These are phyloP conservation scores for Dasyprocta punctata DNA, from an alignment of 2,113 vertebrate species.

Conservation along the genomic window DNA sequence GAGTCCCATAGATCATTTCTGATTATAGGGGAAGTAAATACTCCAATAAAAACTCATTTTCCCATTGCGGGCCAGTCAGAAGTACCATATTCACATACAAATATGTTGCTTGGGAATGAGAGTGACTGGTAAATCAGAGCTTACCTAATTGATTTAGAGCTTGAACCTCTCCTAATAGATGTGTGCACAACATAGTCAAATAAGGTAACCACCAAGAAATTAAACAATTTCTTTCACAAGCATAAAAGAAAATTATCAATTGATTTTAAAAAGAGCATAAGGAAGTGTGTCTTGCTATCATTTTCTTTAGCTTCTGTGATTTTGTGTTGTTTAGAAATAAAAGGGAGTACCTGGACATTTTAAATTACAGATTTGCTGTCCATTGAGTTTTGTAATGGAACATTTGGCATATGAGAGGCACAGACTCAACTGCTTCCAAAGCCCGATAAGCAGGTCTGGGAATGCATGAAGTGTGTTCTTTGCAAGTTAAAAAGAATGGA, in stretches of 20 bases:
- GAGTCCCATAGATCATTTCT: neutral
- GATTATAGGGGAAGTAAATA: neutral
- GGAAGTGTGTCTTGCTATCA: neutral
- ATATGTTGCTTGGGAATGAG: neutral
- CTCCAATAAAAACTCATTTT: neutral
- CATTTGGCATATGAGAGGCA: neutral
- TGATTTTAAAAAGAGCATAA: neutral
- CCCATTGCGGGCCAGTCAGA: neutral
- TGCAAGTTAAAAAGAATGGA: neutral
- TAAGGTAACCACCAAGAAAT: neutral
- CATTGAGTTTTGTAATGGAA: neutral
- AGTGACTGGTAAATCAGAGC: neutral
- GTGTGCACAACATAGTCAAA: neutral
- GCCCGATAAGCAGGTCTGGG: neutral
- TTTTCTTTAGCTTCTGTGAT: constrained; percentile 25
- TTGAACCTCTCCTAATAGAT: neutral
- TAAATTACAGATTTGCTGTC: neutral
- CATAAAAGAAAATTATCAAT: neutral
- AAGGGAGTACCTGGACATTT: neutral
- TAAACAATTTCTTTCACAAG: neutral
- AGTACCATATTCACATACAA: neutral
- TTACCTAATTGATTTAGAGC: neutral
- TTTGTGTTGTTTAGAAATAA: neutral
- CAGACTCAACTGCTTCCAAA: neutral
- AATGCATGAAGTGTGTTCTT: neutral